These are phyloP conservation scores for Drosophila sechellia DNA, from an alignment of 1,140 invertebrate species.

Conservation along the genomic window DNA sequence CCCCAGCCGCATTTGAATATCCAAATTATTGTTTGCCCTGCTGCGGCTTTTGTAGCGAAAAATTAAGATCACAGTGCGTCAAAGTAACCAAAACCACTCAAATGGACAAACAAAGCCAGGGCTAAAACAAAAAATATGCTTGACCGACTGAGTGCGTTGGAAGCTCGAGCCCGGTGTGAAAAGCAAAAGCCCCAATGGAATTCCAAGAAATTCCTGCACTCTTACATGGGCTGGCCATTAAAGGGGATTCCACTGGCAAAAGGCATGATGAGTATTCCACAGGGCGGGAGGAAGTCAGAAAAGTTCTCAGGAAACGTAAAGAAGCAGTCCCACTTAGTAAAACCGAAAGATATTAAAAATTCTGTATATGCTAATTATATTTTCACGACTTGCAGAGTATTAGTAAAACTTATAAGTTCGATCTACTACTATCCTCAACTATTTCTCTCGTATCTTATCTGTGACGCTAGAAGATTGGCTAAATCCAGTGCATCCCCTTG, in stretches of 20 bases:
- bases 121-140: slow-evolving; percentile 22
- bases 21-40: slow-evolving; percentile 64
- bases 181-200: slow-evolving; percentile 66
- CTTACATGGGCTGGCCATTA: slow-evolving; percentile 56
- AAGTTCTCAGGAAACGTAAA: not conserved
- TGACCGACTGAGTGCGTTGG: slow-evolving; percentile 43
- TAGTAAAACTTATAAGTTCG: not conserved
- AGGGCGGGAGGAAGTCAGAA: not conserved
- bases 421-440: slow-evolving; percentile 10
- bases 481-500: slow-evolving; percentile 12
- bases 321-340: not conserved
- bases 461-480: slow-evolving; percentile 10
- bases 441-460: slow-evolving; percentile 12
- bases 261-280: slow-evolving; percentile 43
- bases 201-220: slow-evolving; percentile 63
- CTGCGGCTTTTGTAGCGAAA: slow-evolving; percentile 46
- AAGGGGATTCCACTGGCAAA: slow-evolving; percentile 41
- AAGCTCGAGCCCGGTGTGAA: slow-evolving; percentile 46
- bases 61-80: slow-evolving; percentile 66
- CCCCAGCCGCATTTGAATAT: slow-evolving; percentile 51
- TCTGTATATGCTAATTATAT: not conserved
- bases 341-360: not conserved
- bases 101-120: slow-evolving; percentile 60
- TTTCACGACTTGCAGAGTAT: too few relatives aligned
- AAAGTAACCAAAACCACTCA: slow-evolving; percentile 73